These are phyloP conservation scores for Thunnus thynnus DNA, from an alignment of 2,113 vertebrate genomes.

Conservation along the genomic window DNA sequence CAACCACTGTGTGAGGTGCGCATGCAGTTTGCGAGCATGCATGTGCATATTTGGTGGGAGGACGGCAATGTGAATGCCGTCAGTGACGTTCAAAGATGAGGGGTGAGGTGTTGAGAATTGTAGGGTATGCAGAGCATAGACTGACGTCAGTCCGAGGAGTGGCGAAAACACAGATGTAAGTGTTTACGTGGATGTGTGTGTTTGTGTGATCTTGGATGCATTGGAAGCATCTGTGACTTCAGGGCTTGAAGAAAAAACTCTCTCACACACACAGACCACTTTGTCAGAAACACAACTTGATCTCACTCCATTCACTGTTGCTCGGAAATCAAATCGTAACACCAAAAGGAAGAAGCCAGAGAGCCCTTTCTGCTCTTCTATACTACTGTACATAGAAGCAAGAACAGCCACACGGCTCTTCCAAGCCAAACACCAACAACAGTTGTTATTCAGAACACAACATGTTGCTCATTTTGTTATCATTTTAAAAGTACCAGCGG, in stretches of 20 bases:
- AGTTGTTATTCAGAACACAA: neutral
- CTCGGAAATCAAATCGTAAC: slow-evolving; percentile 18
- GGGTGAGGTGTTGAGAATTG: slow-evolving; percentile 37
- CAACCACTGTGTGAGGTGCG: slow-evolving; percentile 68
- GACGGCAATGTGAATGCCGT: slow-evolving; percentile 35
- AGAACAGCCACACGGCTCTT: neutral
- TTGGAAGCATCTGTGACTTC: slow-evolving; percentile 39
- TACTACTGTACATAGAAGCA: neutral
- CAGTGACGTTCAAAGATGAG: slow-evolving; percentile 49
- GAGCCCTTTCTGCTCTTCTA: neutral
- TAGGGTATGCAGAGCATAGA: slow-evolving; percentile 26
- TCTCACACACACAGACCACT: slow-evolving; percentile 48
- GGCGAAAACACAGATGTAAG: slow-evolving; percentile 46
- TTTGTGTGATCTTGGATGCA: slow-evolving; percentile 43
- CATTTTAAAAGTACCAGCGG: neutral
- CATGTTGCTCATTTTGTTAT: neutral
- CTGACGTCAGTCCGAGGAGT: slow-evolving; percentile 62
- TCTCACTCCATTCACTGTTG: slow-evolving; percentile 20
- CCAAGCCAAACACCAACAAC: slow-evolving; percentile 6
- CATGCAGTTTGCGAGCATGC: slow-evolving; percentile 15
- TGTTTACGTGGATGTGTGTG: slow-evolving; percentile 42
- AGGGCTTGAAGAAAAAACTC: slow-evolving; percentile 41
- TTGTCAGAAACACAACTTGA: slow-evolving; percentile 52
- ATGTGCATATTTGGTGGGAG: slow-evolving; percentile 39
- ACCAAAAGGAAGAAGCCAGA: slow-evolving; percentile 18